These are phyloP conservation scores for Labroides dimidiatus DNA, from an alignment of 2,797 vertebrate genomes.

Conservation along the genomic window DNA sequence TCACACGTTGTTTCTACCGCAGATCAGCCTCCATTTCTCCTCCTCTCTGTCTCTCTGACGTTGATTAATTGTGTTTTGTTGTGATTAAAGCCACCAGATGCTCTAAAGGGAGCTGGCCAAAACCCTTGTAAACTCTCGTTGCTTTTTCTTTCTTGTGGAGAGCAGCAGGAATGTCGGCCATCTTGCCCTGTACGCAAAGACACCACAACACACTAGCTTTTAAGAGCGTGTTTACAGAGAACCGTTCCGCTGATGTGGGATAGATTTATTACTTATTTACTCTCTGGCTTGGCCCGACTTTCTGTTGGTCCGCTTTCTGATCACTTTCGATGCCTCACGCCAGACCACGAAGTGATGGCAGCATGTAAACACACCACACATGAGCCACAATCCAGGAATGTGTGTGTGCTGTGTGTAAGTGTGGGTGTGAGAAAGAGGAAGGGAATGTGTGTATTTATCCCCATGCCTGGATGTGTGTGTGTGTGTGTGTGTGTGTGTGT, in stretches of 20 bases:
- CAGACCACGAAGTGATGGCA: slow-evolving; percentile 76
- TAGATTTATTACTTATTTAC: slow-evolving; percentile 85
- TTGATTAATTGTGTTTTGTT: slow-evolving; percentile 70
- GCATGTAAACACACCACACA: slow-evolving; percentile 73
- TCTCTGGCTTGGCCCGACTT: slow-evolving; percentile 61
- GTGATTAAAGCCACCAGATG: slow-evolving; percentile 81
- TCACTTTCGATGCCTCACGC: slow-evolving; percentile 76
- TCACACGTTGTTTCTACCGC: slow-evolving; percentile 38
- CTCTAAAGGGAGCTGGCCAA: slow-evolving; percentile 42
- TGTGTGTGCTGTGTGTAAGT: slow-evolving; percentile 55
- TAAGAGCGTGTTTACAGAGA: slow-evolving; percentile 78
- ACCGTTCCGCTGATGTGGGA: slow-evolving; percentile 72
- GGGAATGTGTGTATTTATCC: slow-evolving; percentile 47
- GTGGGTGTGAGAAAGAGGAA: slow-evolving; percentile 58
- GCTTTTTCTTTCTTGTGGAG: slow-evolving; percentile 77
- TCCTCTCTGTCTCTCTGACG: slow-evolving; percentile 45
- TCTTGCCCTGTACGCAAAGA: slow-evolving; percentile 73
- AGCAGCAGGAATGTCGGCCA: slow-evolving; percentile 73
- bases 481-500: slow-evolving; percentile 6
- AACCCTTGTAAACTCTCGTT: slow-evolving; percentile 52
- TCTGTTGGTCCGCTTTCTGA: slow-evolving; percentile 70
- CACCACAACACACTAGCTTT: slow-evolving; percentile 58
- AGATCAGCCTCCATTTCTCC: slow-evolving; percentile 24
- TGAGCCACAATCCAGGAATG: slow-evolving; percentile 59
- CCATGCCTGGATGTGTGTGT: slow-evolving; percentile 13